Evolutionary conservation across 2,113 vertebrate genomes (phyloP).

Genomic region (Lepidothrix coronata): DNA sequence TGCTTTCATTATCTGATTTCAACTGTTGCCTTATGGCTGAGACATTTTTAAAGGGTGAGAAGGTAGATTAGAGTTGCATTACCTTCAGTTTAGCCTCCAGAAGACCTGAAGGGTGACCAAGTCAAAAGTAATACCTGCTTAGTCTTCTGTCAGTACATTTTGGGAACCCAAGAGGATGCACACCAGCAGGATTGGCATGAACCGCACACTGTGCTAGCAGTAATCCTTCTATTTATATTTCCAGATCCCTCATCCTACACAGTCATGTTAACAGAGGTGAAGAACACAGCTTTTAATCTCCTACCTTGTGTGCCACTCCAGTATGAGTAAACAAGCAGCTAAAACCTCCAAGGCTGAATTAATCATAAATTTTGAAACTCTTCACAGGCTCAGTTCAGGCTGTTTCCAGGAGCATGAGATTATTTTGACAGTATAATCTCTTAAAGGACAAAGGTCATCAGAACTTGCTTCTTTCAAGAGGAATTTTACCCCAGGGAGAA

Average conservation of each 20-base stretch:
- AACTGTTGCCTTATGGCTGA: not conserved
- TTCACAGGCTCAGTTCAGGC: not conserved
- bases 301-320: not conserved
- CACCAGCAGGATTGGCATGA: not conserved
- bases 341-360: not conserved
- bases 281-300: not conserved
- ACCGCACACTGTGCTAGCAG: not conserved
- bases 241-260: not conserved
- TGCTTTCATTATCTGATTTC: not conserved
- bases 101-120: not conserved
- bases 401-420: not conserved
- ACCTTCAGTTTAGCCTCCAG: not conserved
- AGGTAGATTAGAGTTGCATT: not conserved
- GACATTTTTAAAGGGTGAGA: not conserved
- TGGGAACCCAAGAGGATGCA: fast-evolving
- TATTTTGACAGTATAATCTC: slow-evolving; percentile 29
- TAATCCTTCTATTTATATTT: not conserved
- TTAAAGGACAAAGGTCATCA: slow-evolving; percentile 14
- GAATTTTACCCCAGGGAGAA: not conserved
- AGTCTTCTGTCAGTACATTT: fast-evolving
- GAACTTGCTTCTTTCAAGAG: not conserved
- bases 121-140: not conserved
- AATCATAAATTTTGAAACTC: not conserved
- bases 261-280: not conserved
- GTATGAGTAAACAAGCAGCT: not conserved